Base-by-base conservation (phyloP, 2,888 invertebrate species). In the Argyresthia goedartella region DNA sequence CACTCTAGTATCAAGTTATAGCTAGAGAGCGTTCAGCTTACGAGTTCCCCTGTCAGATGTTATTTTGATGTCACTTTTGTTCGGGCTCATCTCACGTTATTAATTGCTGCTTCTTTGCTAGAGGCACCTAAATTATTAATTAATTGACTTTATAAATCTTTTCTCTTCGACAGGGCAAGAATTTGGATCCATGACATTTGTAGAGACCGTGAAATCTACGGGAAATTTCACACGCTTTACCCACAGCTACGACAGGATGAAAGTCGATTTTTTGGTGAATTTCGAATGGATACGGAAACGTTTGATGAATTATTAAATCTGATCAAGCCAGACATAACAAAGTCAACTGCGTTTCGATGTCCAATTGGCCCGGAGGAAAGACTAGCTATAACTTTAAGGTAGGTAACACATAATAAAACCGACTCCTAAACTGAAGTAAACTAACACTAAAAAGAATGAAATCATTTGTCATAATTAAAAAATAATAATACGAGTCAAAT, bases 351-450 rank as follows among this genome's bases (percentile, higher is more conserved):
- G 46, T 55, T 50, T 48, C 52, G 55, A 35, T 45, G 53, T 48
- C 53, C 55, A 50, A 55, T 55, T 50, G 52, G 53, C 52, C 50
- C 53, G 53, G 52, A 55, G 50, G 53, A 55, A 55, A 46, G 55
- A 50, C 50, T 55, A 52, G 53, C 54, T 50, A 51, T 52, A 52
- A 48, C 49, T 52, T 54, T 54, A 52, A 52, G 54, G 50, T 50
- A n/a, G 50, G 44, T 36, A 36, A 33, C 36, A 49, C 13, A 36
- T 13, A 41, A 11, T 13, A 41, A 41, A 41, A 41, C 13, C 13
- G 13, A 13, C 13, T 41, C 41, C 13, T 11, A 41, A 11, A 41
- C 13, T 13, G 11, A 41, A 41, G 6, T 13, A 41, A 13, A 41
- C 41, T 41, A 41, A 41, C n/a, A 41, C 13, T 41, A 13, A 41